These are phyloP conservation scores for Cryptomyrus ogoouensis DNA, from an alignment of 2,113 vertebrate species.

Conservation along the genomic window DNA sequence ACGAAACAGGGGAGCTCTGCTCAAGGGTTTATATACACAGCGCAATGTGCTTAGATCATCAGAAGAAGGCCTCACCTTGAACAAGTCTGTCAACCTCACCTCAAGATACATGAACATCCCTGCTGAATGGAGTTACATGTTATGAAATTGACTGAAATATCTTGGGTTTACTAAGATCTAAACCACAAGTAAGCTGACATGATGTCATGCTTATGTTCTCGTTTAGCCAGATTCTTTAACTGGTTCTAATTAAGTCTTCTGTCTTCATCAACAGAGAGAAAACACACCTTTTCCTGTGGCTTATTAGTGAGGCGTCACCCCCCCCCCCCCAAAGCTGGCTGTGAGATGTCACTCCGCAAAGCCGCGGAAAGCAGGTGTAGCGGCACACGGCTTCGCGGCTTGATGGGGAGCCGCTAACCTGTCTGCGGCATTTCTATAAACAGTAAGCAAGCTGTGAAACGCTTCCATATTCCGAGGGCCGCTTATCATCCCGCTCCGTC, in stretches of 20 bases:
- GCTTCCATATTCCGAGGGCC: constrained; percentile 39
- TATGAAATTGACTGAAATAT: not conserved
- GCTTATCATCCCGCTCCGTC: constrained; percentile 42
- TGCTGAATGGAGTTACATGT: not conserved
- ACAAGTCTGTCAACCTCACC: not conserved
- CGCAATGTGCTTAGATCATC: not conserved
- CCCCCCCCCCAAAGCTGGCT: constrained; percentile 1
- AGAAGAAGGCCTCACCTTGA: not conserved
- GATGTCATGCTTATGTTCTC: not conserved
- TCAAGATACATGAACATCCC: not conserved
- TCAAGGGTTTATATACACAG: not conserved
- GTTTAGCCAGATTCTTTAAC: not conserved
- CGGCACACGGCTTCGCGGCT: constrained; percentile 32
- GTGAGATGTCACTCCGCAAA: constrained; percentile 32
- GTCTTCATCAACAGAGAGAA: not conserved
- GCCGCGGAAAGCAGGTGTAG: constrained; percentile 30
- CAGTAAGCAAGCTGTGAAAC: constrained; percentile 40
- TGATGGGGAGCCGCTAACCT: constrained; percentile 36
- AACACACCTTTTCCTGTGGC: not conserved
- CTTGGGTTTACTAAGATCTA: not conserved
- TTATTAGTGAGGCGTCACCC: not conserved
- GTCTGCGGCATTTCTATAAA: constrained; percentile 41
- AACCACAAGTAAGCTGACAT: not conserved
- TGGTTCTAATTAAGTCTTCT: not conserved
- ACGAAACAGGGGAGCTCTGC: not conserved